These are phyloP conservation scores for Goniozus legneri DNA, from an alignment of 1,140 invertebrate genomes.

Conservation along the genomic window DNA sequence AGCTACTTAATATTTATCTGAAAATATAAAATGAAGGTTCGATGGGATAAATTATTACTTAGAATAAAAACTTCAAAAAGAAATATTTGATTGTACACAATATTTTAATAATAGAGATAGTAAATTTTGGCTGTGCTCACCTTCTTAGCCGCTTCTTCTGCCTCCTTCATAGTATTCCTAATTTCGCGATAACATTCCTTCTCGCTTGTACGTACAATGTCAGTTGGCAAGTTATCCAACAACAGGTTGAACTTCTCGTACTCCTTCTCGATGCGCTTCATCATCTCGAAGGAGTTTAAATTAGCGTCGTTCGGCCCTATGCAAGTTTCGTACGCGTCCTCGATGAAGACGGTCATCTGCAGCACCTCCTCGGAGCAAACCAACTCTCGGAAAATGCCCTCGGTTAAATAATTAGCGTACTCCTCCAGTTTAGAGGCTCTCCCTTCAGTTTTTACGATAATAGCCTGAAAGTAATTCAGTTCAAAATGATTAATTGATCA, in stretches of 20 bases:
- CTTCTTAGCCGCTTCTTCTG: constrained; percentile 60
- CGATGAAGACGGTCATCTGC: constrained; percentile 60
- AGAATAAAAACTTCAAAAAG: too few relatives aligned
- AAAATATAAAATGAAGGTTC: too few relatives aligned
- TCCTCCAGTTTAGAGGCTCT: constrained; percentile 47
- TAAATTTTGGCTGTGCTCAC: constrained; percentile 46
- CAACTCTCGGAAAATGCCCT: constrained; percentile 48
- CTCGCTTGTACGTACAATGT: constrained; percentile 57
- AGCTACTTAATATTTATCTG: too few relatives aligned
- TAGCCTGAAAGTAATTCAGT: constrained; percentile 15
- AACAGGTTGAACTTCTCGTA: constrained; percentile 59
- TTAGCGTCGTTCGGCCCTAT: constrained; percentile 58
- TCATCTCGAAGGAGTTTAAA: constrained; percentile 56
- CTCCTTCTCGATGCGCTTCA: constrained; percentile 61
- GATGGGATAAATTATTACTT: too few relatives aligned
- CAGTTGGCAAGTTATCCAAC: constrained; percentile 59
- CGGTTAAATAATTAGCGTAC: constrained; percentile 48
- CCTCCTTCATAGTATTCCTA: constrained; percentile 57
- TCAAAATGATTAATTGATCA: not conserved
- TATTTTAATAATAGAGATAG: constrained; percentile 7
- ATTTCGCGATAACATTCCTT: constrained; percentile 60
- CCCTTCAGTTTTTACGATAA: constrained; percentile 43
- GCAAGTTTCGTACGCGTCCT: constrained; percentile 64
- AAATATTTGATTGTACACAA: too few relatives aligned
- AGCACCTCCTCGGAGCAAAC: constrained; percentile 59